Percentiles rank a stretch among this genome's conserved stretches.
Evolutionary conservation across 2,888 invertebrate genomes (phyloP).

Genomic region (Brachynemurus nebulosus): DNA sequence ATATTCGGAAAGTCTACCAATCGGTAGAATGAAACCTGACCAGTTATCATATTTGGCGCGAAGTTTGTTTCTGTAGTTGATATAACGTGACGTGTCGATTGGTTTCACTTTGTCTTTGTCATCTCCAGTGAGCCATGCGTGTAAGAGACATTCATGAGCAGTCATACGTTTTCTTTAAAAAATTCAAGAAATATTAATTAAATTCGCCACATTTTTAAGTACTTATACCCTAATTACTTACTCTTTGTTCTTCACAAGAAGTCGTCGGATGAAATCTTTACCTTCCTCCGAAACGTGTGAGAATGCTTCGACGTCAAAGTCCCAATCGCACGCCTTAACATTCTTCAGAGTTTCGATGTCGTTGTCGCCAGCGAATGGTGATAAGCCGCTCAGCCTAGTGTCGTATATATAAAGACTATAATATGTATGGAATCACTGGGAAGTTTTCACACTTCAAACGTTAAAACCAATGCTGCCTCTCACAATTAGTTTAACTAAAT

Average conservation of each 20-base stretch:
- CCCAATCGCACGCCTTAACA: slow-evolving; percentile 98
- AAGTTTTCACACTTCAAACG: neutral
- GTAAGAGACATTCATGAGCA: slow-evolving; percentile 91
- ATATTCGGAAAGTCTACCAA: slow-evolving; percentile 95
- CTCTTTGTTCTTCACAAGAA: slow-evolving; percentile 88
- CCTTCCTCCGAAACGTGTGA: slow-evolving; percentile 88
- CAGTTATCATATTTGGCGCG: slow-evolving; percentile 68
- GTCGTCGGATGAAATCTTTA: slow-evolving; percentile 91
- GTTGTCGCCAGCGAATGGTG: slow-evolving; percentile 97
- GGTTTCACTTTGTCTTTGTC: slow-evolving; percentile 57
- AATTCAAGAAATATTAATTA: neutral
- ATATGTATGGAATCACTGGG: slow-evolving; percentile 6
- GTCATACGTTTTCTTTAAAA: slow-evolving; percentile 81
- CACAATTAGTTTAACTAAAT: slow-evolving; percentile 1
- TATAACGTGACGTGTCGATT: slow-evolving; percentile 75
- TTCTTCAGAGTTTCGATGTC: slow-evolving; percentile 97
- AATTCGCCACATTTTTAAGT: neutral
- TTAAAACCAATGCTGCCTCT: slow-evolving; percentile 1
- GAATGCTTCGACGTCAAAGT: slow-evolving; percentile 95
- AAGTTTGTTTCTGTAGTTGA: slow-evolving; percentile 76
- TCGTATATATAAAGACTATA: slow-evolving; percentile 11
- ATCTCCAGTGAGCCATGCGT: slow-evolving; percentile 89
- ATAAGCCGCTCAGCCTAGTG: slow-evolving; percentile 80
- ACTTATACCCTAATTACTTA: slow-evolving; percentile 33
- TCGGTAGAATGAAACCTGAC: slow-evolving; percentile 77